Percentiles rank a stretch among this genome's conserved stretches.
These are phyloP conservation scores for Xyrauchen texanus DNA, from an alignment of 2,113 vertebrate genomes.

Conservation along the genomic window DNA sequence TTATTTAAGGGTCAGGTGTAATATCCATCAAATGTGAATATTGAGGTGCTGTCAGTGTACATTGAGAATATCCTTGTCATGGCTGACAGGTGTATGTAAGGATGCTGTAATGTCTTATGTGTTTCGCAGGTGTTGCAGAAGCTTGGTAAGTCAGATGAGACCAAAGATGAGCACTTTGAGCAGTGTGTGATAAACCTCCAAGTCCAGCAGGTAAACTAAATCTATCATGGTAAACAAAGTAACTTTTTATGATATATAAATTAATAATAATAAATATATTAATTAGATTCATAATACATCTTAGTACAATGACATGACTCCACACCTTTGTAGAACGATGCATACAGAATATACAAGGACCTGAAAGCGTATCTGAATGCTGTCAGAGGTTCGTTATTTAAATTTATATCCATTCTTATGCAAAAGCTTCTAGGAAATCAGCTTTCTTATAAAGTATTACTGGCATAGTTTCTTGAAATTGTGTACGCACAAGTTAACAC, in stretches of 20 bases:
- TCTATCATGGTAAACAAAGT: background rate
- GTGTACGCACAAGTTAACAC: no score
- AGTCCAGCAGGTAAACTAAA: constrained; percentile 85
- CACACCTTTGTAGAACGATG: constrained; percentile 77
- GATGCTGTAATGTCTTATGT: constrained; percentile 18
- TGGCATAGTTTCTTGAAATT: background rate
- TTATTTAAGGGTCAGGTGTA: no score
- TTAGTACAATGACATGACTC: background rate
- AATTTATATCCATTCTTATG: background rate
- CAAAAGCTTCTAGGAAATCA: no score
- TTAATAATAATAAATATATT: background rate
- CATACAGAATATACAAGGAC: constrained; percentile 86
- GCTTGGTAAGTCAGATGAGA: constrained; percentile 87
- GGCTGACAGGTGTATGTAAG: background rate
- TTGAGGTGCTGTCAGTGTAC: no score
- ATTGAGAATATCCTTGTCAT: background rate
- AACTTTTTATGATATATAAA: background rate
- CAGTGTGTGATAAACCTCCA: constrained; percentile 75
- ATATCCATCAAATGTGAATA: no score
- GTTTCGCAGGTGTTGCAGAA: constrained; percentile 85
- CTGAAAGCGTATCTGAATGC: constrained; percentile 84
- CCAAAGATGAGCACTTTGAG: constrained; percentile 89
- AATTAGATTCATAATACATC: background rate
- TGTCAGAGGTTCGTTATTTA: constrained; percentile 80
- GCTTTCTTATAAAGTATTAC: background rate